Evolutionary conservation across 2,888 invertebrate species (phyloP), one percentile per base, ranked within the genome.

Genomic region (Drosophila monieri): DNA sequence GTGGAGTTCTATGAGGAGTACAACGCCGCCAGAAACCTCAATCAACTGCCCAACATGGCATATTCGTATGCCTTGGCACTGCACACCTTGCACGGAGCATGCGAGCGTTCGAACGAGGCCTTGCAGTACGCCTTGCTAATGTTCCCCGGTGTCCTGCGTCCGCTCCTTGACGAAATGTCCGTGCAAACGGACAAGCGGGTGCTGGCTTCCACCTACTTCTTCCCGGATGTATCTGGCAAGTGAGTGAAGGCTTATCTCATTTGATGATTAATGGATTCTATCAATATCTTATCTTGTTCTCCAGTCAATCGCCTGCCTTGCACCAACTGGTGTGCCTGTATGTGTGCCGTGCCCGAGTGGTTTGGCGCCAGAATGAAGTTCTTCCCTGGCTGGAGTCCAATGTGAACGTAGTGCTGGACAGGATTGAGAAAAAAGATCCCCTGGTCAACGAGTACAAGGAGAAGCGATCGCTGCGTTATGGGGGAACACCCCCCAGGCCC

Each of bases 11-110:
- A 92, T 64, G 92, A 93, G 44, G 93, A 93, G 73, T 94, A 94
- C 93, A 94, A 95, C 78, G 88, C 80, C 5, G 90, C 92, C 51
- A 94, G 95, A 78, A 96, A 96, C 91, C 91, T 97, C 46, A 93
- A 94, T 41, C 95, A 96, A 90, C 92, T 98, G 65, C 97, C 97
- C n/a, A 97, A 97, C 90, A 95, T 97, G 93, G 95, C 96, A 0
- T 97, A 95, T 90, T 96, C 97, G 1, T 92, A 95, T 66, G 95
- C 97, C 0, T 92, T 97, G 75, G 96, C 96, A 2, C 92, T 94
- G 78, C 95, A 94, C 89, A 93, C 94, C 78, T 81, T 93, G 25
- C 91, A 92, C 37, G 91, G 93, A 49, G 92, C 92, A 56, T 89
- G 89, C 21, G 90, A 90, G 74, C 87, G 90, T 30, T 93, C 94